Evolutionary conservation across 2,888 invertebrate genomes (phyloP), one percentile per base, ranked within the genome.

Genomic region (Nowickia ferox): DNA sequence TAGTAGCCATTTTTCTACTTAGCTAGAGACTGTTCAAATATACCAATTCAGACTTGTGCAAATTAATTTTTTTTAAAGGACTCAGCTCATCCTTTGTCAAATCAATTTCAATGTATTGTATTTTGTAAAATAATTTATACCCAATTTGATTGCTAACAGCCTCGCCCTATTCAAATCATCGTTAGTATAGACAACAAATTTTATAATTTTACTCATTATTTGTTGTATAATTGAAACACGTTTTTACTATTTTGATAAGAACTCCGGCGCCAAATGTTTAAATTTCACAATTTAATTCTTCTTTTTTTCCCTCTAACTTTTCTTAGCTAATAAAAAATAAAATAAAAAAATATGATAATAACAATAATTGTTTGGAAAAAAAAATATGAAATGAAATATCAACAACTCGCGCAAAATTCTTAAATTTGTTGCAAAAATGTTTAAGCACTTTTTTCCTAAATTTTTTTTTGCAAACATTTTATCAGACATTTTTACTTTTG

Each of bases 211-310:
- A 68, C 74, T 82, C 59, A 75, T 85, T 82, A 72, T 76, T 82
- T 66, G 81, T 86, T 86, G 69, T 75, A 77, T 84, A 85, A 84
- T 85, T 85, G 81, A 87, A 84, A 87, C 84, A 87, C 82, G 84
- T 87, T 84, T 72, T 46, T 79, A 77, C 22, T 82, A 71, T 86
- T 81, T 87, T 86, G 87, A 87, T 87, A 87, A 87, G 87, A 87
- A 84, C 79, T 69, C 63, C 15, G 85, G 84, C 87, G 87, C 87
- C 87, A 77, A 87, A 75, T 76, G 82, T 80, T 83, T 72, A 72
- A 84, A 84, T 83, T 84, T 87, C 76, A 74, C 74, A 84, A 86
- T 59, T 80, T 38, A 51, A 30, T 30, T 30, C 74, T 72, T 69
- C 76, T 68, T 71, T 69, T 68, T 42, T 63, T 2, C 4, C 30